Evolutionary conservation across 1,140 invertebrate species (phyloP), one percentile per base, ranked within the genome.

Genomic region (Heliconius nattereri): DNA sequence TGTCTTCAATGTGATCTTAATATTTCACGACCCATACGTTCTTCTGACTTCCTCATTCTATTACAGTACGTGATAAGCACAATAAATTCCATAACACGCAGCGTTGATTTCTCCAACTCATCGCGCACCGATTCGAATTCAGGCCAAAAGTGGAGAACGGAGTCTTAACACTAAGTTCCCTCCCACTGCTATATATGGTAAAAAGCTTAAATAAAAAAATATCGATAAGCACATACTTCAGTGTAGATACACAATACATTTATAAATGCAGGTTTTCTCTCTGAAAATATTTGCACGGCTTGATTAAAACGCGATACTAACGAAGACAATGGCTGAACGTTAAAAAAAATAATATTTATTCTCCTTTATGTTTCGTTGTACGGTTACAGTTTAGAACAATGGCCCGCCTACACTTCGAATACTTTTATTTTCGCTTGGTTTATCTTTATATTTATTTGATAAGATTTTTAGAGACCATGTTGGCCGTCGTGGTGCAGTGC

Each of bases 241-340:
- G 9, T 23, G n/a, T 23, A 60, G 7, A 23, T 26, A 66, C 8
- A 29, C 23, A 26, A 66, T 57, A 57, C 54, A 57, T 23, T 29
- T 66, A 66, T 29, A 66, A 66, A n/a, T 29, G 60, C 13, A 29
- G 23, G 23, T 66, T 29, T 66, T 66, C 60, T 29, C 23, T 16
- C 60, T 66, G 13, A 29, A 66, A 66, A 29, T 29, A 66, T 66
- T 60, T 66, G 60, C 60, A 66, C 60, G 60, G 23, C 23, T 66
- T 66, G 60, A 66, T 66, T 66, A 66, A 66, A 66, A 66, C 60
- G 23, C 60, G 60, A 66, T 66, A 66, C 60, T 66, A 66, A 66
- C 60, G 8, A 19, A 66, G 60, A 66, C 60, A 66, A 66, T 66
- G 60, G 60, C 19, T 26, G 60, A 66, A 66, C 23, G 26, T 66